A percentile compares a stretch with the other conserved stretches of the same genome.
Conservation (phyloP, 2,797 vertebrate genomes). For the Arnoldichthys spilopterus region DNA sequence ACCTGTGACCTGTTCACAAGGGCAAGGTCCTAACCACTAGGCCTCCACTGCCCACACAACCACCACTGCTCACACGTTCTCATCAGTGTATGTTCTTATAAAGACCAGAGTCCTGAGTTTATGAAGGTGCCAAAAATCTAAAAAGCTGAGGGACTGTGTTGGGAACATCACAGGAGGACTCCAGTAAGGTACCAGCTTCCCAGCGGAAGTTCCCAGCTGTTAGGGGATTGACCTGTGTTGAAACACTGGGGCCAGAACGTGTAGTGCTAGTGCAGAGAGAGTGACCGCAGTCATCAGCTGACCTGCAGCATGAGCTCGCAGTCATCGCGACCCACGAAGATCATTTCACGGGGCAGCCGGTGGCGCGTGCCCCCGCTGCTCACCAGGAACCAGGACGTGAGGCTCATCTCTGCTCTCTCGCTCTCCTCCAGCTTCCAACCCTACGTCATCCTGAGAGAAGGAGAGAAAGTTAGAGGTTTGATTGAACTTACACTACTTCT, state of each 20-base stretch:
- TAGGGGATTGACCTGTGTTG: background rate
- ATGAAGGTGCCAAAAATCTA: background rate
- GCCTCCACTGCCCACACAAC: no score
- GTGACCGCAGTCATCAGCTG: constrained; percentile 55
- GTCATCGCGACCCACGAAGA: constrained; percentile 97
- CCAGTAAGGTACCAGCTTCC: background rate
- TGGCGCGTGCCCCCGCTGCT: constrained; percentile 97
- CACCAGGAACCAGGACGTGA: constrained; percentile 98
- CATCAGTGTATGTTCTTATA: background rate
- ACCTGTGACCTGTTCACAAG: no score
- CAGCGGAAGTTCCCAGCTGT: background rate
- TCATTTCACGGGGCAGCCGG: constrained; percentile 97
- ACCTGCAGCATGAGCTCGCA: constrained; percentile 99
- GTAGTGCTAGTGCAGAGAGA: background rate
- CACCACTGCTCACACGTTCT: no score
- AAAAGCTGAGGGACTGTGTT: background rate
- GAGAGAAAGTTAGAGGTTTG: background rate
- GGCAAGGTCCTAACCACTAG: no score
- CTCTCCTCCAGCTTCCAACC: constrained; percentile 41
- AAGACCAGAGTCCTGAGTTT: background rate
- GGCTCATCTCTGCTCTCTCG: constrained; percentile 77
- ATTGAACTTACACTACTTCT: no score
- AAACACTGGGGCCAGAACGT: background rate
- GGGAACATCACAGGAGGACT: background rate
- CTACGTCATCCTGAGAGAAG: constrained; percentile 81